Percentiles rank a stretch among this genome's conserved stretches.
phyloP scores from a whole-genome alignment of 2,888 invertebrate genomes.

The Bibio marci region DNA sequence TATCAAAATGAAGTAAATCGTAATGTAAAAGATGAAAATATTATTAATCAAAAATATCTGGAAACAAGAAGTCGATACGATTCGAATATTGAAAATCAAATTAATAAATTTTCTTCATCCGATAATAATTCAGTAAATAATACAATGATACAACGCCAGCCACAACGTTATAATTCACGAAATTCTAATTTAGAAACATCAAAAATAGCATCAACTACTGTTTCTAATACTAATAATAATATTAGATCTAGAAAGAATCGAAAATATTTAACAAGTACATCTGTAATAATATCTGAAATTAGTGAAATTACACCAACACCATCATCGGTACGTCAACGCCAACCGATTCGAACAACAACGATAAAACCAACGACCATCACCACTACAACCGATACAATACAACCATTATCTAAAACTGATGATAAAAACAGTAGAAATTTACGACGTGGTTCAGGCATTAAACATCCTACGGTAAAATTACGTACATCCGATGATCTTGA shows the following conservation, averaged over 20 bases:
- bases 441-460: not conserved
- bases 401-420: constrained; percentile 4
- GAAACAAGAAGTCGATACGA: not conserved
- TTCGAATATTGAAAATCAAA: not conserved
- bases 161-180: too few relatives aligned
- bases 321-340: not conserved
- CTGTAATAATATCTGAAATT: too few relatives aligned
- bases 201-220: too few relatives aligned
- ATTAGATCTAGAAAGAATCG: too few relatives aligned
- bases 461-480: too few relatives aligned
- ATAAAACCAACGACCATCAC: not conserved
- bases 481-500: constrained; percentile 35
- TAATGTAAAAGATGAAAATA: not conserved
- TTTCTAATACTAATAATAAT: too few relatives aligned
- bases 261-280: too few relatives aligned
- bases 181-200: too few relatives aligned
- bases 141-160: too few relatives aligned
- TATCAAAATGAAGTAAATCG: not conserved
- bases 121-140: not conserved
- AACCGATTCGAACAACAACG: not conserved
- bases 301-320: too few relatives aligned
- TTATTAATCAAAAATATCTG: not conserved
- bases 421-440: not conserved
- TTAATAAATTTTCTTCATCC: not conserved
- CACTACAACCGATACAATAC: constrained; percentile 8